Conservation (phyloP, 2,888 invertebrate genomes). For the Crossocerus cetratus region DNA sequence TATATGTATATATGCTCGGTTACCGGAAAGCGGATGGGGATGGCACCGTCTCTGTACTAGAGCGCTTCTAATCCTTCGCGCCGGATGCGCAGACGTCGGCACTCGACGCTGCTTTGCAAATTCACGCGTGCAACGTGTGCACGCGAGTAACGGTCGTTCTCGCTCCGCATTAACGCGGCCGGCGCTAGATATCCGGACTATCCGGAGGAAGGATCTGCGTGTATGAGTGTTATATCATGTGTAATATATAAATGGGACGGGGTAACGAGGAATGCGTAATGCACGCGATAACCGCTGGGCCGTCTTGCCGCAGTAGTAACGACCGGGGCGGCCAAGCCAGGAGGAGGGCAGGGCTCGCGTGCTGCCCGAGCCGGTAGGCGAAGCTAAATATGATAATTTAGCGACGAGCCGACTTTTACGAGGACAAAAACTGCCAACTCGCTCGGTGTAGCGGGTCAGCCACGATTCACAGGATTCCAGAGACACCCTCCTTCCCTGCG, state of each 20-base stretch:
- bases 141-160: no score
- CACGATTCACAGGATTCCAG: conserved; percentile 39
- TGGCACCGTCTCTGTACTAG: not conserved
- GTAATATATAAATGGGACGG: not conserved
- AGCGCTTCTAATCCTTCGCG: conserved; percentile 14
- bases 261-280: conserved; percentile 1
- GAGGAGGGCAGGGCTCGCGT: not conserved
- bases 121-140: not conserved
- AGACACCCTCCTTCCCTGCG: conserved; percentile 11
- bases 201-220: not conserved
- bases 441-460: not conserved
- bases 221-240: not conserved
- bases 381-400: conserved; percentile 7
- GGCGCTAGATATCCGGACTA: not conserved
- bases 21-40: not conserved
- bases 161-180: not conserved
- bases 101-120: not conserved
- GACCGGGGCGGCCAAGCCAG: not conserved
- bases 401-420: conserved; percentile 34
- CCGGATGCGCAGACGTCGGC: not conserved
- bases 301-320: not conserved
- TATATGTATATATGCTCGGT: not conserved
- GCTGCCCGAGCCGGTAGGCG: not conserved
- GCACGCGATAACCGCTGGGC: conserved; percentile 7
- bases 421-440: conserved; percentile 8